Base-by-base conservation (phyloP, 2,797 vertebrate genomes). In the Danio kyathit region DNA sequence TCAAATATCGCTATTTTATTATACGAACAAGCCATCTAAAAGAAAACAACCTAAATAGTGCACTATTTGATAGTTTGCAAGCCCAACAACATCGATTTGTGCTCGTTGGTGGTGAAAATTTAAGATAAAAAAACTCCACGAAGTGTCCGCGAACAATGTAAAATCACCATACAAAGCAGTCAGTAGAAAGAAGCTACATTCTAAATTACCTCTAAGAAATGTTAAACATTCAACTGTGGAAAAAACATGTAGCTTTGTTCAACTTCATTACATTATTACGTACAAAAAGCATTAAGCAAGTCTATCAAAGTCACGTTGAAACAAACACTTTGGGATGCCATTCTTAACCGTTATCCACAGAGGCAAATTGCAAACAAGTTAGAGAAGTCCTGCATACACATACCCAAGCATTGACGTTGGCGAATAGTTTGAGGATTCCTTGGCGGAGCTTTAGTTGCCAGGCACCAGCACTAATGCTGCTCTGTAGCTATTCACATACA, bases 391-490 rank as follows among this genome's bases (percentile, higher is more conserved):
- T 83, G 84, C 81, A 82, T 88, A 82, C 87, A 89, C 88, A 88
- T 86, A 89, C 86, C 86, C 82, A 80, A 84, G 82, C 71, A 77
- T 64, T 85, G 85, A 84, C 40, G 83, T 56, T 87, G 78, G 76
- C 17, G 70, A 87, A 86, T 76, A 84, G 85, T 86, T 86, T 66
- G 69, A 80, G 82, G 81, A 81, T 83, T 84, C 78, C 82, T 83
- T 82, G 61, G 83, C 63, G 79, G 77, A 83, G 83, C 77, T 70
- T 72, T 74, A 84, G 87, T 89, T 86, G 88, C 86, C 87, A 87
- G 80, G 88, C 85, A 84, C 87, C 79, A 43, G 83, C 59, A 81
- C 81, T 84, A 83, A 81, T 84, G 74, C 82, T 85, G 85, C 72
- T 82, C 74, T 85, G 74, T 83, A 69, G 75, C 69, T 87, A 76